A percentile compares a stretch with the other conserved stretches of the same genome.
phyloP scores from a whole-genome alignment of 2,113 vertebrate species.

The Trogon surrucura region DNA sequence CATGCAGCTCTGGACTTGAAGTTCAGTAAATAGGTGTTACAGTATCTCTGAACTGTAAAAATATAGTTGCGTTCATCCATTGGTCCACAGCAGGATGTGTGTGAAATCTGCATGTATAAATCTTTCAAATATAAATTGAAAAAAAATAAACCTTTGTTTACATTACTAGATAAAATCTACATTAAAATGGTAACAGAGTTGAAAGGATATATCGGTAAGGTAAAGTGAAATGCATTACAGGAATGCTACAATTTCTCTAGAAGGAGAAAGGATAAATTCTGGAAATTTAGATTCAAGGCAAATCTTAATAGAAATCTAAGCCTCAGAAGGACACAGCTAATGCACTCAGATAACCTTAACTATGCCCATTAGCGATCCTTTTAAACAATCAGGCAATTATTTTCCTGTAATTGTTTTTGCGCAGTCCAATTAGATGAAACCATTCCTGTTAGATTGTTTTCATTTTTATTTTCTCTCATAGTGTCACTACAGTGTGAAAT shows the following conservation, averaged over 20 bases:
- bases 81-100: not conserved
- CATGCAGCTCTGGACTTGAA: not conserved
- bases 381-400: conserved; percentile 66
- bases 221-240: not conserved
- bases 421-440: conserved; percentile 50
- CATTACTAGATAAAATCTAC: conserved; percentile 1
- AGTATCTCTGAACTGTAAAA: not conserved
- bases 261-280: conserved; percentile 40
- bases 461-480: conserved; percentile 42
- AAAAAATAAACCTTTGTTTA: not conserved
- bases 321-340: conserved; percentile 19
- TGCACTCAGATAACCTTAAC: conserved; percentile 45
- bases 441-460: conserved; percentile 47
- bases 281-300: conserved; percentile 48
- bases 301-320: conserved; percentile 64
- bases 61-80: not conserved
- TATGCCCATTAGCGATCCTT: conserved; percentile 53
- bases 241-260: not conserved
- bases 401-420: conserved; percentile 61
- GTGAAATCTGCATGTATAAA: not conserved
- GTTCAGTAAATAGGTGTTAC: not conserved
- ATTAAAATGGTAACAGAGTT: not conserved
- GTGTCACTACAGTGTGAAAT: conserved; percentile 50
- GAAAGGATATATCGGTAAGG: not conserved
- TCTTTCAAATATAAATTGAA: not conserved